Evolutionary conservation across 2,888 invertebrate species (phyloP), one percentile per base, ranked within the genome.

Genomic region (Eristalinus aeneus): DNA sequence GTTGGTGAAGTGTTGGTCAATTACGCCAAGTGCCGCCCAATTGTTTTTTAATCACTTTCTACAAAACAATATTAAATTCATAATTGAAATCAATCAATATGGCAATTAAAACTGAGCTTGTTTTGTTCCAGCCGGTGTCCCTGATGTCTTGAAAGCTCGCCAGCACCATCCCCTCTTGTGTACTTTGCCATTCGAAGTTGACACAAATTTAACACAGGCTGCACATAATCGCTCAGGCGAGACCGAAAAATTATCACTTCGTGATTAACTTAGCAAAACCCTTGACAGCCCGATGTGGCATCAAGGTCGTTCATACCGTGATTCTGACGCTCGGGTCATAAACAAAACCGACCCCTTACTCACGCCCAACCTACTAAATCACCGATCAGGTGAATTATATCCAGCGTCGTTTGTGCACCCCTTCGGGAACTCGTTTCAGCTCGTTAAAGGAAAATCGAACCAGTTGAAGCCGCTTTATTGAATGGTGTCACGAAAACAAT

Each of bases 361-460:
- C 34, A 34, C 34, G 34, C 1, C 34, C 6, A 6, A 34, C 34
- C 34, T 34, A 1, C 10, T 10, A 34, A 34, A 34, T 34, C 34
- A 10, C 34, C 46, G 46, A 46, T 16, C 46, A 46, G 46, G 46
- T 46, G 16, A 46, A 46, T 8, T 46, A 46, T 46, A 39, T 12
- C 39, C 4, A 12, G n/a, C 39, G n/a, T 39, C 39, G n/a, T 8
- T 46, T n/a, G 6, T 0, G 8, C 46, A 16, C 46, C 16, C 16
- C 46, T 46, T 46, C 2, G 8, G 2, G 1, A 64, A 71, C 64
- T 12, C 22, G 64, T 64, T 77, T 23, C 39, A 58, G 20, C 71
- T 8, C 22, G 77, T 32, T 63, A 1, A 32, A 71, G 58, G 22
- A 27, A 54, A 77, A 56, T 36, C n/a, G 9, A 79, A 73, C 72